These are phyloP conservation scores for Boloria euphrosyne DNA, from an alignment of 2,888 invertebrate genomes.

Conservation along the genomic window DNA sequence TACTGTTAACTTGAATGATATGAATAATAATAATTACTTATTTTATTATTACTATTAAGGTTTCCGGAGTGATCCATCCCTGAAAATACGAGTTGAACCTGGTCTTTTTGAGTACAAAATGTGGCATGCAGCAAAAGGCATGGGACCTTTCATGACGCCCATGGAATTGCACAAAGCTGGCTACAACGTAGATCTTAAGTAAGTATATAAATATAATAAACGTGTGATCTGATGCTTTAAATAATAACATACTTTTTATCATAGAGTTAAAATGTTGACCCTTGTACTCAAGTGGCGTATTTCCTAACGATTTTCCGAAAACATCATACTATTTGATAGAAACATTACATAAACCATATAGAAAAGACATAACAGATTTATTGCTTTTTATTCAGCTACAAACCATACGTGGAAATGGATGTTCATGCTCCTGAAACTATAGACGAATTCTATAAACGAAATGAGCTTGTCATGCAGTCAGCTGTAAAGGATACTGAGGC, in stretches of 20 bases:
- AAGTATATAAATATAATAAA: slow-evolving; percentile 59
- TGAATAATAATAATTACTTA: too few relatives aligned
- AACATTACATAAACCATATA: too few relatives aligned
- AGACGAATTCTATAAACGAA: slow-evolving; percentile 80
- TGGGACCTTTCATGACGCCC: slow-evolving; percentile 89
- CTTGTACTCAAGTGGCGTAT: too few relatives aligned
- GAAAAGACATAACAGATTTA: too few relatives aligned
- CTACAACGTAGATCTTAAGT: slow-evolving; percentile 88
- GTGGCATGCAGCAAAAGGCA: slow-evolving; percentile 90
- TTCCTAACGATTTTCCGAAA: too few relatives aligned
- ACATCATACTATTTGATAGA: too few relatives aligned
- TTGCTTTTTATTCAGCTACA: slow-evolving; percentile 59
- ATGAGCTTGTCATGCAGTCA: slow-evolving; percentile 60
- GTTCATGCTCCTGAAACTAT: slow-evolving; percentile 65
- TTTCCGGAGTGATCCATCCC: slow-evolving; percentile 77
- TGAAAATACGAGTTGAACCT: slow-evolving; percentile 91
- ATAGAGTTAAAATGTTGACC: too few relatives aligned
- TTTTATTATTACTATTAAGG: slow-evolving; percentile 60
- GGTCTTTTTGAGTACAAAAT: slow-evolving; percentile 96
- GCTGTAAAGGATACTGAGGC: slow-evolving; percentile 59
- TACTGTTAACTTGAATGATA: too few relatives aligned
- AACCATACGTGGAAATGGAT: slow-evolving; percentile 65
- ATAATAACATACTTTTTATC: too few relatives aligned
- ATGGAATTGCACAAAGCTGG: slow-evolving; percentile 88
- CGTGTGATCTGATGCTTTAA: too few relatives aligned